Conservation (phyloP, 2,888 invertebrate species). For the Acanthosepion esculentum region DNA sequence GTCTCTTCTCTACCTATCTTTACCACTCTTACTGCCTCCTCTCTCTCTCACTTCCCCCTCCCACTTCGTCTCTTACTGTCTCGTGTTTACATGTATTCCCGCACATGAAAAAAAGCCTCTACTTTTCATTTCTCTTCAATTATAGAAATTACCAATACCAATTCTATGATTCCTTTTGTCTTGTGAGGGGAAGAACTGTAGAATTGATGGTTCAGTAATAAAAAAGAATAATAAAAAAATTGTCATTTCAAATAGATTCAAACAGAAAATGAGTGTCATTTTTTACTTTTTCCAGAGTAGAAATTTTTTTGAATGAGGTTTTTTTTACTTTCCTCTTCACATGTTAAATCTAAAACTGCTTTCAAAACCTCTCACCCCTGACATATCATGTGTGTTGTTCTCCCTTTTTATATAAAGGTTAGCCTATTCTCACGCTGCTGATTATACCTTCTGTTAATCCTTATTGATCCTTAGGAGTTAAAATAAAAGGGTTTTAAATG, state of each 20-base stretch:
- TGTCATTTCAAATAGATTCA: neutral
- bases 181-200: too few species aligned
- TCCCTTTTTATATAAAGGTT: neutral
- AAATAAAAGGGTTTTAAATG: neutral
- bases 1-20: too few species aligned
- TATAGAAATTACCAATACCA: too few species aligned
- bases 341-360: neutral
- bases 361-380: neutral
- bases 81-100: too few species aligned
- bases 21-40: too few species aligned
- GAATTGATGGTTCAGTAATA: too few species aligned
- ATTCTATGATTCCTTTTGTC: too few species aligned
- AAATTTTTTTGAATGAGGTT: neutral
- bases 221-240: too few species aligned
- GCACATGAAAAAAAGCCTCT: too few species aligned
- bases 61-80: too few species aligned
- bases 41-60: too few species aligned
- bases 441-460: neutral
- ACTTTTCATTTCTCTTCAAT: too few species aligned
- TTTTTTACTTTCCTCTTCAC: neutral
- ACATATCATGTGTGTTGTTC: neutral
- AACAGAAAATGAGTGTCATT: neutral
- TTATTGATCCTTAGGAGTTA: neutral
- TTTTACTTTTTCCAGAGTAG: neutral
- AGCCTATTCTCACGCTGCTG: neutral